These are phyloP conservation scores for Masticophis lateralis DNA, from an alignment of 2,797 vertebrate genomes.

Conservation along the genomic window DNA sequence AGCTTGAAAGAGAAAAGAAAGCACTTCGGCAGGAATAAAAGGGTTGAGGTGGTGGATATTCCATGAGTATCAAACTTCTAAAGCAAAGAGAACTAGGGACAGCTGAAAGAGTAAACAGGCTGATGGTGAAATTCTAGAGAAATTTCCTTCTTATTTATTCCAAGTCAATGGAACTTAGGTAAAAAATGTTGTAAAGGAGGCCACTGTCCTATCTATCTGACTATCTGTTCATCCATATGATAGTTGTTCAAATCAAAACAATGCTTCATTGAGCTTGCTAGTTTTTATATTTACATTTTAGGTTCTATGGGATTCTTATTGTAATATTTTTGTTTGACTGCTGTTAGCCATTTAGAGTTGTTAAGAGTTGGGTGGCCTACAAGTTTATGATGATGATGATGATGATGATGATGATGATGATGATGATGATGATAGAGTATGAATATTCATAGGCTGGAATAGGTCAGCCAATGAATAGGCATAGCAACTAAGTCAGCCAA, in stretches of 20 bases:
- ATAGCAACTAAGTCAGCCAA: too few relatives aligned
- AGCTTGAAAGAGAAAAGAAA: slow-evolving; percentile 44
- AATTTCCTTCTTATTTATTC: neutral
- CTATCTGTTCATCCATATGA: neutral
- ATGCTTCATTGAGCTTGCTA: neutral
- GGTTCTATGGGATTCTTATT: neutral
- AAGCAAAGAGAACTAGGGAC: accelerated
- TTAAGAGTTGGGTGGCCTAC: neutral
- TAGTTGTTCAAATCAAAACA: neutral
- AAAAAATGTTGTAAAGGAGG: neutral
- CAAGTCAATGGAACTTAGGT: neutral
- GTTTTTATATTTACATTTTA: neutral
- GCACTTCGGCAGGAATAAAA: neutral
- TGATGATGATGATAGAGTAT: too few relatives aligned
- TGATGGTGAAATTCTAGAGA: neutral
- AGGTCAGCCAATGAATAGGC: too few relatives aligned
- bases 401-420: neutral
- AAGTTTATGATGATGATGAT: neutral
- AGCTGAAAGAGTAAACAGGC: neutral
- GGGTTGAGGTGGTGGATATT: neutral
- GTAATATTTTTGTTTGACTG: neutral
- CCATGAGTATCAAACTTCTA: neutral
- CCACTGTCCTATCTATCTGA: neutral
- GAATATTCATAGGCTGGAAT: too few relatives aligned
- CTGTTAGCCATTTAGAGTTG: neutral